Base-by-base conservation (phyloP, 2,797 vertebrate species). In the Helicolenus hilgendorfi region DNA sequence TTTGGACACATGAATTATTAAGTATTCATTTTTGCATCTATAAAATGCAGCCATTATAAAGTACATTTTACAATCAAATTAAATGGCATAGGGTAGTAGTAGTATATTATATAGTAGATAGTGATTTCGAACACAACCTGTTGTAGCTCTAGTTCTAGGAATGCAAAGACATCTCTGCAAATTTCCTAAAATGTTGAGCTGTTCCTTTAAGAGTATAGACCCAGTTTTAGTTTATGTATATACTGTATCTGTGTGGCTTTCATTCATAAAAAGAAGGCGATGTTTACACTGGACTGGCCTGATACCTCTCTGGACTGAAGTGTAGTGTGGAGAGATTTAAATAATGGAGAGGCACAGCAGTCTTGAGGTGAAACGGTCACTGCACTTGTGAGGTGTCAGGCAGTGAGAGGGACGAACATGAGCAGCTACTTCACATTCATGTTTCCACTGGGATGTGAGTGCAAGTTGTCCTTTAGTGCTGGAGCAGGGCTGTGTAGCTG, bases 361-460 rank as follows among this genome's bases (percentile, higher is more conserved):
- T 41, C 69, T 60, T 53, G 63, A 72, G 84, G 86, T 91, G 80
- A 91, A 89, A 87, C 63, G 64, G 86, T 93, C 89, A 90, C 88
- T 81, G 87, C 87, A 76, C 82, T 87, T 64, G 41, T 90, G 84
- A 90, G 45, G 67, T 83, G 79, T 88, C 75, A 41, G 84, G 41
- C 71, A 67, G 78, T 45, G 70, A 88, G 77, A 74, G 41, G 64
- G 59, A 71, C 69, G 11, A 79, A 87, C 86, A 76, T 70, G 84
- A 64, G 33, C 80, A 55, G 76, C 79, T 84, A 80, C 84, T 83
- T 84, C 72, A 71, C 72, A 79, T 77, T 88, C 79, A 62, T 86
- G 69, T 92, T 87, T 89, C 84, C 68, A 71, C 79, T 62, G 72
- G 69, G 81, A 72, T 72, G 63, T 29, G 72, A 83, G 60, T 72